Evolutionary conservation across 2,113 vertebrate genomes (phyloP).

Genomic region (Lepus timidus): DNA sequence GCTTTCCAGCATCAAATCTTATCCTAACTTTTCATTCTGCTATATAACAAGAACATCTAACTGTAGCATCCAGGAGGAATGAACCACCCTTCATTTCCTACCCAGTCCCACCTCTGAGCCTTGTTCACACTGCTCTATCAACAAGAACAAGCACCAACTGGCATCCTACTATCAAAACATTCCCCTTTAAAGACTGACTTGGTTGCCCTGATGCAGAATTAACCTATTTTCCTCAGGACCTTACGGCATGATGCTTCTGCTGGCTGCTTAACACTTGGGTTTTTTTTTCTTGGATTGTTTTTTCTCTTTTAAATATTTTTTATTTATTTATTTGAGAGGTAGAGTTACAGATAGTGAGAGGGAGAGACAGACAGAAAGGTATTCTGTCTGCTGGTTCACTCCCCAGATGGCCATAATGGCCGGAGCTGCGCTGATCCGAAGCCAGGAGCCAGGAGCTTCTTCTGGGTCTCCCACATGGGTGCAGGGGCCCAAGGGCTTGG

Average conservation of each 20-base stretch:
- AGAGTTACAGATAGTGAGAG: too few species aligned
- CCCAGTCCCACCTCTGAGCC: not conserved
- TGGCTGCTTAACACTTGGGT: conserved; percentile 29
- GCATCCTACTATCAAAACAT: not conserved
- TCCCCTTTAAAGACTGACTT: not conserved
- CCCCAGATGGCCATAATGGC: too few species aligned
- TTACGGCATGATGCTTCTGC: not conserved
- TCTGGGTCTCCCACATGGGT: too few species aligned
- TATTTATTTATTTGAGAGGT: too few species aligned
- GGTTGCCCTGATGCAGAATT: conserved; percentile 9
- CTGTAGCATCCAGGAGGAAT: not conserved
- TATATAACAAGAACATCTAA: not conserved
- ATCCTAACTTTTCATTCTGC: not conserved
- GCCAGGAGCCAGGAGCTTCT: too few species aligned
- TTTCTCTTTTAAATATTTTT: too few species aligned
- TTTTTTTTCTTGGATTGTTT: not conserved
- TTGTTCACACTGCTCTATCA: not conserved
- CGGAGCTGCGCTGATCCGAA: too few species aligned
- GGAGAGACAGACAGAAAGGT: too few species aligned
- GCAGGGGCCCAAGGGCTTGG: too few species aligned
- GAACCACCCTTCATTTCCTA: not conserved
- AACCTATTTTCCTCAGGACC: not conserved
- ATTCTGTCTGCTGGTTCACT: too few species aligned
- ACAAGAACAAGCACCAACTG: not conserved
- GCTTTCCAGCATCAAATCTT: not conserved